Conservation (phyloP, 2,113 vertebrate genomes). For the Xenotilapia caudafasciata region DNA sequence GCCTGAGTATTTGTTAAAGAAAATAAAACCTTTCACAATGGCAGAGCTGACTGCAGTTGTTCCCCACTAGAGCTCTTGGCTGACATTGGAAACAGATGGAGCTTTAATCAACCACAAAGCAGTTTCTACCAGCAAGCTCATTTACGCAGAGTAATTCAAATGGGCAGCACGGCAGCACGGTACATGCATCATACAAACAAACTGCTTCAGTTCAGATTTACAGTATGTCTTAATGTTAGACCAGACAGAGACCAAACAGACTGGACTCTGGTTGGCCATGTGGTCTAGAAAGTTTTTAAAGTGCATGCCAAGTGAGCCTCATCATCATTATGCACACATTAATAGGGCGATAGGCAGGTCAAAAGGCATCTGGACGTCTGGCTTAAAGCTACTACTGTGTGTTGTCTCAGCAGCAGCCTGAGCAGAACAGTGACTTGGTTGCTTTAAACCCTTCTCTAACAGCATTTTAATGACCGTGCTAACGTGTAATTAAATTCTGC, state of each 20-base stretch:
- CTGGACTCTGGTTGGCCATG: neutral
- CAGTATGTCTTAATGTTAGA: neutral
- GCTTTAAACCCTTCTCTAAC: neutral
- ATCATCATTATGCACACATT: neutral
- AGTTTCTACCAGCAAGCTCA: neutral
- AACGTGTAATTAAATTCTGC: neutral
- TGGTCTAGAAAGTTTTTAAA: neutral
- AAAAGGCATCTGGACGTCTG: neutral
- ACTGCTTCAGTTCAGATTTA: neutral
- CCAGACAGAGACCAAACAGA: neutral
- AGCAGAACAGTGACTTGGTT: neutral
- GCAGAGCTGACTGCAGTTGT: neutral
- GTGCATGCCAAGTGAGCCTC: neutral
- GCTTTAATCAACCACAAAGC: neutral
- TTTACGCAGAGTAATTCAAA: neutral
- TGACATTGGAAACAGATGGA: neutral
- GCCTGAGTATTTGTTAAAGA: too few relatives aligned
- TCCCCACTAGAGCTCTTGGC: neutral
- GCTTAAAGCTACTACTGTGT: neutral
- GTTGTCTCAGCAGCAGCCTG: neutral
- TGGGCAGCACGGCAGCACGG: neutral
- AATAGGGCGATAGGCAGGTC: neutral
- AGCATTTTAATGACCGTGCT: accelerated
- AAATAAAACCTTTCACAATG: too few relatives aligned
- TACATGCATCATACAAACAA: accelerated